Evolutionary conservation across 2,797 vertebrate genomes (phyloP), one percentile per base, ranked within the genome.

Genomic region (Acrocephalus scirpaceus): DNA sequence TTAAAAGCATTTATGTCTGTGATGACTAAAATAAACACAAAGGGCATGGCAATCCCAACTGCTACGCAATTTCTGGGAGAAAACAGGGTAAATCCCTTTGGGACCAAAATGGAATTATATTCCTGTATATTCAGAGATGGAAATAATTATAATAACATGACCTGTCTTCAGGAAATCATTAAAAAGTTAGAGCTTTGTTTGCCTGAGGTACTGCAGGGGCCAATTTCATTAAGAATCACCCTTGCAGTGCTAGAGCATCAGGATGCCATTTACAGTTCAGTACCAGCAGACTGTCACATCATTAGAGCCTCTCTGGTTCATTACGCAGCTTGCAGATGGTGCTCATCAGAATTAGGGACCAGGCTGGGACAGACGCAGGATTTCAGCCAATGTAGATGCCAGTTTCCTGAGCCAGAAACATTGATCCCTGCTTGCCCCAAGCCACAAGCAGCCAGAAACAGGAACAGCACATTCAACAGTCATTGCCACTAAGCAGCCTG

Each of bases 161-260:
- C 54, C 25, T 44, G 36, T 30, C 75, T 69, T 83, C 79, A 57
- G 58, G 76, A 65, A 88, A 40, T 90, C 82, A 88, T 90, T 93
- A 96, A 77, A 88, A 95, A 91, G 69, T 90, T 77, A 86, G 76
- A 88, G 73, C 54, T 80, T 82, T 65, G 72, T 58, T 93, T 6
- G 5, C 29, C 65, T 61, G 54, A 65, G 79, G 26, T 77, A 71
- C 78, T 23, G 57, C 85, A 79, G 79, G 78, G 83, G 45, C 70
- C 70, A 54, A 61, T 88, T 91, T 86, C 82, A 75, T 75, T 80
- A 92, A 65, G 87, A 58, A 88, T 50, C 70, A 69, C 58, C 76
- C 62, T 75, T 91, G 16, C 65, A 42, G 38, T 57, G 64, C 74
- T 88, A 1, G 48, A 56, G 56, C 12, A 1, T 86, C 84, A 89